Conservation (phyloP, 2,888 invertebrate genomes). For the Amblyjoppa fuscipennis region DNA sequence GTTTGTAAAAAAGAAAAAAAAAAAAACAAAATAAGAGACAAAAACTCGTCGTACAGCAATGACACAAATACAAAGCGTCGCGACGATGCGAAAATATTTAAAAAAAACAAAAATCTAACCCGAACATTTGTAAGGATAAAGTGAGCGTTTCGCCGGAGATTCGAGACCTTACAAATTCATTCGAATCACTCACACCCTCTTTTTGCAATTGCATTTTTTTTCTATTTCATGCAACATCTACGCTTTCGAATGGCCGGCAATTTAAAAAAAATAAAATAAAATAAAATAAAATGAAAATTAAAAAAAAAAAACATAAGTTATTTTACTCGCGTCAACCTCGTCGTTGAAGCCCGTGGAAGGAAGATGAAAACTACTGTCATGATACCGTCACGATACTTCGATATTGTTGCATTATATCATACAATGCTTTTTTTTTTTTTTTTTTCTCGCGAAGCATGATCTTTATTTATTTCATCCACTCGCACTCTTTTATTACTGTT, state of each 20-base stretch:
- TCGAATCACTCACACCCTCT: neutral
- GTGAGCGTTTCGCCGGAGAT: conserved; percentile 34
- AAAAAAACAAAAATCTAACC: conserved; percentile 27
- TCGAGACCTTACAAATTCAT: neutral
- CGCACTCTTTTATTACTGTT: conserved; percentile 35
- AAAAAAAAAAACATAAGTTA: neutral
- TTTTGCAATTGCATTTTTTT: neutral
- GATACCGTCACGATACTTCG: conserved; percentile 68
- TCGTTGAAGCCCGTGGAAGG: conserved; percentile 68
- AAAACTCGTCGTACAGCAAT: conserved; percentile 33
- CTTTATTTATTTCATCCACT: conserved; percentile 48
- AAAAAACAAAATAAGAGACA: neutral
- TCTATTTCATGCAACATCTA: conserved; percentile 8
- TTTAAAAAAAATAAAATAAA: too few relatives aligned
- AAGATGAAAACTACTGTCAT: conserved; percentile 68
- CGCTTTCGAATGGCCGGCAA: conserved; percentile 20
- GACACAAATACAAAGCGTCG: conserved; percentile 39
- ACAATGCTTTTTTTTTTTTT: conserved; percentile 50
- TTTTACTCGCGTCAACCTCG: conserved; percentile 39
- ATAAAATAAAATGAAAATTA: too few relatives aligned
- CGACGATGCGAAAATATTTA: conserved; percentile 24
- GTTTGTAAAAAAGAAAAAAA: conserved; percentile 55
- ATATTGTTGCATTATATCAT: conserved; percentile 59
- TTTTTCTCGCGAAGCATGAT: conserved; percentile 59
- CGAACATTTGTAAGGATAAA: neutral